Evolutionary conservation across 2,888 invertebrate species (phyloP).

Genomic region (Pasiphila rectangulata): DNA sequence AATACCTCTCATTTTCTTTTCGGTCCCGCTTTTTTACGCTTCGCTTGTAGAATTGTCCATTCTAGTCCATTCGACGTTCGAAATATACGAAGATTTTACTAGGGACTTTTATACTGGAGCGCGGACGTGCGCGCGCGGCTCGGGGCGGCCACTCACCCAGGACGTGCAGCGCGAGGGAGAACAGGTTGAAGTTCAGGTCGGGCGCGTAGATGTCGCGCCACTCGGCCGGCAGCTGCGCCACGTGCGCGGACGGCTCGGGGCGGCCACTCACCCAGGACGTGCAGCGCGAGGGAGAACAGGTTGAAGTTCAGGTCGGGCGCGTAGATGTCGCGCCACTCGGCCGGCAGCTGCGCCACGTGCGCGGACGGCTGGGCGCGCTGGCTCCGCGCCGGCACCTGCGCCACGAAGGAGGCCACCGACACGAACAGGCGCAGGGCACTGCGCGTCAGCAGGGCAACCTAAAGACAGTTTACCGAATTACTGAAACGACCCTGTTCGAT

Average conservation of each 20-base stretch:
- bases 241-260: no score
- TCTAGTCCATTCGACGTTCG: background rate
- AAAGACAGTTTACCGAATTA: slow-evolving; percentile 7
- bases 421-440: slow-evolving; percentile 77
- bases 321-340: slow-evolving; percentile 91
- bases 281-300: slow-evolving; percentile 60
- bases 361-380: slow-evolving; percentile 44
- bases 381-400: slow-evolving; percentile 41
- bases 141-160: slow-evolving; percentile 41
- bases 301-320: slow-evolving; percentile 81
- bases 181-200: slow-evolving; percentile 78
- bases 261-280: slow-evolving; percentile 44
- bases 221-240: slow-evolving; percentile 63
- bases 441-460: slow-evolving; percentile 75
- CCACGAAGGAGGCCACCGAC: slow-evolving; percentile 65
- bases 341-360: slow-evolving; percentile 66
- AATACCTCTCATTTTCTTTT: no score
- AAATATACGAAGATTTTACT: background rate
- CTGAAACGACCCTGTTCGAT: background rate
- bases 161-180: slow-evolving; percentile 52
- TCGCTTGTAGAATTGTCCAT: no score
- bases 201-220: background rate
- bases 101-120: no score
- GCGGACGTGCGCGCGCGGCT: no score
- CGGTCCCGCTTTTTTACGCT: no score